Evolutionary conservation across 2,888 invertebrate genomes (phyloP).

Genomic region (Hoplodrina ambigua): DNA sequence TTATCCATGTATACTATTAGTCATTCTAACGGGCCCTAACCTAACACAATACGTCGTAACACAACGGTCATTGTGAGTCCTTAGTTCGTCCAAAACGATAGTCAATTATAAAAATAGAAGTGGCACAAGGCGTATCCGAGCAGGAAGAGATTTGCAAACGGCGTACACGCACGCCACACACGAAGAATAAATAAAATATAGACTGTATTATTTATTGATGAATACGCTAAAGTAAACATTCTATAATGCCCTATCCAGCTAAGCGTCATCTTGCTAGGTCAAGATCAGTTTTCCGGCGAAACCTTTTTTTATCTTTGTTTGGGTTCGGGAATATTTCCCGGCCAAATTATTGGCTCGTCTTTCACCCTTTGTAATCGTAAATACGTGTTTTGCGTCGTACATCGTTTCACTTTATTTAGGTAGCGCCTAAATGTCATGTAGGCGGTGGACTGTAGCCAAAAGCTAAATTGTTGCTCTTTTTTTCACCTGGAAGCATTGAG

Average conservation of each 20-base stretch:
- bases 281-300: background rate
- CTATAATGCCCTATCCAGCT: background rate
- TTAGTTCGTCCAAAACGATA: conserved; percentile 31
- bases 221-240: no score
- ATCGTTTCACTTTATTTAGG: conserved; percentile 9
- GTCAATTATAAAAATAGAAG: conserved; percentile 57
- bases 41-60: conserved; percentile 27
- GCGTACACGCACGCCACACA: conserved; percentile 20
- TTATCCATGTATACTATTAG: conserved; percentile 17
- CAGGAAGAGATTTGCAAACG: conserved; percentile 42
- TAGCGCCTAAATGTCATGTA: conserved; percentile 1
- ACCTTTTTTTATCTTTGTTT: background rate
- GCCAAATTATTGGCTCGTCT: conserved; percentile 10
- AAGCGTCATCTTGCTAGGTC: background rate
- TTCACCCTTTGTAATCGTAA: background rate
- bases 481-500: background rate
- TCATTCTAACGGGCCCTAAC: conserved; percentile 10
- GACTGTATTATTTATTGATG: no score
- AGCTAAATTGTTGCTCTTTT: conserved; percentile 14
- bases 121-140: conserved; percentile 46
- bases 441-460: conserved; percentile 26
- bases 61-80: conserved; percentile 38
- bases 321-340: background rate
- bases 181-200: background rate
- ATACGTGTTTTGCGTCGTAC: background rate